Evolutionary conservation across 2,797 vertebrate genomes (phyloP).

Genomic region (Columba guinea): DNA sequence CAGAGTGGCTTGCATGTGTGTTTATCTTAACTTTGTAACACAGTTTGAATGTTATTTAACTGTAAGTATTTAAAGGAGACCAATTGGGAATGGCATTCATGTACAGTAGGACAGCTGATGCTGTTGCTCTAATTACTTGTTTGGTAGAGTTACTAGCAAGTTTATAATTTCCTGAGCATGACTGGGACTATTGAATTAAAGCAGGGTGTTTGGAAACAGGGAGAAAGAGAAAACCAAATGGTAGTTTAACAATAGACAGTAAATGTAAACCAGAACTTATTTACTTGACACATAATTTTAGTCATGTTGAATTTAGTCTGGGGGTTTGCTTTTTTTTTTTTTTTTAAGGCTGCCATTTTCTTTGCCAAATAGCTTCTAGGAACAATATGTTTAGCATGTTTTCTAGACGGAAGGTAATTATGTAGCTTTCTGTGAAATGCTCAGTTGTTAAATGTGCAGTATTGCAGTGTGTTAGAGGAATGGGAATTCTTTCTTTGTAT

Average conservation of each 20-base stretch:
- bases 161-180: slow-evolving; percentile 30
- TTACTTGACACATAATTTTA: neutral
- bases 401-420: neutral
- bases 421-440: neutral
- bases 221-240: neutral
- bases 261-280: neutral
- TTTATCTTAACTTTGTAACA: slow-evolving; percentile 22
- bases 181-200: neutral
- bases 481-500: neutral
- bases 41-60: neutral
- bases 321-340: neutral
- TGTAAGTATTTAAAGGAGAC: neutral
- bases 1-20: neutral
- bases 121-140: neutral
- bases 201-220: neutral
- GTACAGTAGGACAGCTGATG: neutral
- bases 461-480: neutral
- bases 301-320: neutral
- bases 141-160: neutral
- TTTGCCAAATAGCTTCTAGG: neutral
- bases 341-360: neutral
- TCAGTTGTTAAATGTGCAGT: neutral
- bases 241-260: neutral
- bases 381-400: neutral
- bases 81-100: neutral